Evolutionary conservation across 2,797 vertebrate species (phyloP).

Genomic region (Falco concolor): DNA sequence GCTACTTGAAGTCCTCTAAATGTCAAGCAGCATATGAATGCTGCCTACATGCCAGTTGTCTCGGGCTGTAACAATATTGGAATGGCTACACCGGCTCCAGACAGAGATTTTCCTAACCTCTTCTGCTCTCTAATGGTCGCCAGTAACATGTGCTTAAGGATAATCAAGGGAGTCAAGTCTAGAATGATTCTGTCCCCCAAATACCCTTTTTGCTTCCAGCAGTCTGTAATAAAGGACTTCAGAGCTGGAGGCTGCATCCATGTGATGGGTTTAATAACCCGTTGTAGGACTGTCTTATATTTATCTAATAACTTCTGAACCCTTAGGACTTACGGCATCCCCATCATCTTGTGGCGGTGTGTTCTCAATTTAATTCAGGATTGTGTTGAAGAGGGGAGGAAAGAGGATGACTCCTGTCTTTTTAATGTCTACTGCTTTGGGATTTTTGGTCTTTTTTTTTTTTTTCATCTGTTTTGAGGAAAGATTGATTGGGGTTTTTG

Average conservation of each 20-base stretch:
- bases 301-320: neutral
- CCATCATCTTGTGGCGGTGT: accelerated
- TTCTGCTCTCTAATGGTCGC: neutral
- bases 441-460: neutral
- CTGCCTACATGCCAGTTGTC: neutral
- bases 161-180: neutral
- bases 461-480: neutral
- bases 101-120: neutral
- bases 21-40: neutral
- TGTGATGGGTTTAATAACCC: neutral
- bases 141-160: neutral
- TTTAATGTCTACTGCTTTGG: neutral
- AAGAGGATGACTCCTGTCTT: neutral
- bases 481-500: neutral
- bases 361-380: neutral
- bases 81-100: accelerated
- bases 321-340: neutral
- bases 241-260: neutral
- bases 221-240: neutral
- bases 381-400: neutral
- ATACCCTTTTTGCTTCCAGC: neutral
- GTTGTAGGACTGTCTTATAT: neutral
- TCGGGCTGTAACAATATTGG: neutral
- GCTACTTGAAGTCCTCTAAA: neutral
- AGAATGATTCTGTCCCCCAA: neutral